Evolutionary conservation across 2,888 invertebrate genomes (phyloP).

Genomic region (Desoria tigrina): DNA sequence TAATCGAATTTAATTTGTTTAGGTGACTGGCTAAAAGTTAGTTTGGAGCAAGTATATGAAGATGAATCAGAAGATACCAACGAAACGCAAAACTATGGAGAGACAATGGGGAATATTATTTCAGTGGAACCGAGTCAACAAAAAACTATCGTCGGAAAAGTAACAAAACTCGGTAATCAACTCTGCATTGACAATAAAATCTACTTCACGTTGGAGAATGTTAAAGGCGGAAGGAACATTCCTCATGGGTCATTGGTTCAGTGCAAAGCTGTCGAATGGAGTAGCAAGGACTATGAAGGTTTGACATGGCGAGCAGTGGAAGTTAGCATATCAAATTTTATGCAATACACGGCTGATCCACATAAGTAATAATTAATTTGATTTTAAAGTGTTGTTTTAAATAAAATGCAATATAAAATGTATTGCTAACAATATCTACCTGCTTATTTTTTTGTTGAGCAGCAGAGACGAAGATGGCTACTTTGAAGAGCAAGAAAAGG

Average conservation of each 20-base stretch:
- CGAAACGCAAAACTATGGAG: slow-evolving; percentile 7
- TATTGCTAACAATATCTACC: not conserved
- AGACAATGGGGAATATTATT: slow-evolving; percentile 25
- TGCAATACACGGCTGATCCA: slow-evolving; percentile 27
- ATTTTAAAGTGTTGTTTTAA: not conserved
- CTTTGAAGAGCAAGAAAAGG: slow-evolving; percentile 1
- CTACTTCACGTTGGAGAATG: slow-evolving; percentile 63
- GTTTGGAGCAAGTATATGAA: slow-evolving; percentile 26
- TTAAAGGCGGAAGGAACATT: slow-evolving; percentile 63
- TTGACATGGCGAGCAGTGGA: slow-evolving; percentile 65
- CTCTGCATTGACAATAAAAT: slow-evolving; percentile 65
- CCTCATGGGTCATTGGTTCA: slow-evolving; percentile 64
- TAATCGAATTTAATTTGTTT: not conserved
- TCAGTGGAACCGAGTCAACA: slow-evolving; percentile 28
- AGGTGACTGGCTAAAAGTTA: slow-evolving; percentile 52
- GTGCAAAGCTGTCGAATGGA: slow-evolving; percentile 61
- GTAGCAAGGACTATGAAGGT: slow-evolving; percentile 62
- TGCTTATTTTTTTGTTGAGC: not conserved
- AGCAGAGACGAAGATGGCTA: slow-evolving; percentile 11
- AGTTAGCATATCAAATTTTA: slow-evolving; percentile 55
- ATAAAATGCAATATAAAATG: not conserved
- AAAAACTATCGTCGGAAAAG: slow-evolving; percentile 57
- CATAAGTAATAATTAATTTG: slow-evolving; percentile 10
- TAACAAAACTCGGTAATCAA: slow-evolving; percentile 53
- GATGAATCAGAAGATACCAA: slow-evolving; percentile 15